Base-by-base conservation (phyloP, 2,888 invertebrate genomes). In the Ariolimax columbianus region DNA sequence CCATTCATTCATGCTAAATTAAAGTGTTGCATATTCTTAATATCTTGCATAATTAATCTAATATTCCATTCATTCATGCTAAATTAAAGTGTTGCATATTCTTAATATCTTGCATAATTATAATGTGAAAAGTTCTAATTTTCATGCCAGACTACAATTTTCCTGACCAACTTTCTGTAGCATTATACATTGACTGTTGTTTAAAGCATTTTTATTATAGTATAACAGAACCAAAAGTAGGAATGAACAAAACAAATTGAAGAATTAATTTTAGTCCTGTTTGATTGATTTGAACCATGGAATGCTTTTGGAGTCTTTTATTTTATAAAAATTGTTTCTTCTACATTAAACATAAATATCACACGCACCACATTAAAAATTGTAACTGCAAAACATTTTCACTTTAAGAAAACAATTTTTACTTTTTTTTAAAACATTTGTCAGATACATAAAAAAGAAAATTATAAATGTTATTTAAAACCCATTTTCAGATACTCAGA, bases 31-130 rank as follows among this genome's bases (percentile, higher is more conserved):
- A n/a, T n/a, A n/a, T n/a, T n/a, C n/a, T n/a, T n/a, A n/a, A 1
- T 26, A 9, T 47, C 51, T 51, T 75, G 75, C 75, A 75, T 75
- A 75, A 75, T 75, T 30, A 75, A 51, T 75, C 51, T 14, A 75
- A 75, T 51, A 17, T 33, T 33, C 4, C 75, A 26, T 75, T 55
- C 23, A 2, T 47, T 19, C 33, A 43, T 47, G 3, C 23, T 36
- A 68, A 17, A 59, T 19, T n/a, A 47, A 55, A 55, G 23, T 55
- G 73, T 47, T 70, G n/a, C n/a, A 47, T 30, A 43, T 30, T 72
- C 14, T 51, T 51, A 30, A 75, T 14, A 75, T 23, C 51, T 26
- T 75, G 75, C 51, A 75, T 75, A 75, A 51, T 75, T 51, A 19
- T 51, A 51, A 51, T 33, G 38, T 75, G 0, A 33, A n/a, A 51